Conservation (phyloP, 2,113 vertebrate genomes). For the Petaurus breviceps region DNA sequence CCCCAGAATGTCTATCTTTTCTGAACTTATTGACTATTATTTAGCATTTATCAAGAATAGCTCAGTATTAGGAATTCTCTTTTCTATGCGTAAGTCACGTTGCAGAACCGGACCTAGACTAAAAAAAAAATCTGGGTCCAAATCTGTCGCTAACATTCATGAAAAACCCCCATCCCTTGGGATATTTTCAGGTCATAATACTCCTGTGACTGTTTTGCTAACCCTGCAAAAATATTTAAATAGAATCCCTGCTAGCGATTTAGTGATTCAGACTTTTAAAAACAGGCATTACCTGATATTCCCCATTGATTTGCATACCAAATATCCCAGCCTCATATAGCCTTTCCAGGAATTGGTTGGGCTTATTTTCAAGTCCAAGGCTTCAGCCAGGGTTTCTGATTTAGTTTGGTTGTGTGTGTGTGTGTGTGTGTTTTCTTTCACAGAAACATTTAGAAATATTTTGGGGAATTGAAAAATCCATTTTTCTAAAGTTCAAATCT, state of each 20-base stretch:
- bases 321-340: background rate
- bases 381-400: background rate
- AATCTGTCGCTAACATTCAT: background rate
- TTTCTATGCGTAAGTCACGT: background rate
- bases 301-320: background rate
- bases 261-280: background rate
- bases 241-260: background rate
- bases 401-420: background rate
- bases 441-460: background rate
- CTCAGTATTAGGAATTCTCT: background rate
- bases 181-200: background rate
- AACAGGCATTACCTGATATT: background rate
- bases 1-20: background rate
- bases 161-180: background rate
- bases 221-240: background rate
- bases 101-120: background rate
- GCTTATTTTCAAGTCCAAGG: background rate
- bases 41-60: background rate
- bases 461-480: background rate
- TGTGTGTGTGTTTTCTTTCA: background rate
- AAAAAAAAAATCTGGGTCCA: background rate
- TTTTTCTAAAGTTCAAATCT: background rate
- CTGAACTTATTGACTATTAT: background rate
- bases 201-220: background rate
- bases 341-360: background rate